Base-by-base conservation (phyloP, 2,797 vertebrate genomes). In the Galagoides demidoff region DNA sequence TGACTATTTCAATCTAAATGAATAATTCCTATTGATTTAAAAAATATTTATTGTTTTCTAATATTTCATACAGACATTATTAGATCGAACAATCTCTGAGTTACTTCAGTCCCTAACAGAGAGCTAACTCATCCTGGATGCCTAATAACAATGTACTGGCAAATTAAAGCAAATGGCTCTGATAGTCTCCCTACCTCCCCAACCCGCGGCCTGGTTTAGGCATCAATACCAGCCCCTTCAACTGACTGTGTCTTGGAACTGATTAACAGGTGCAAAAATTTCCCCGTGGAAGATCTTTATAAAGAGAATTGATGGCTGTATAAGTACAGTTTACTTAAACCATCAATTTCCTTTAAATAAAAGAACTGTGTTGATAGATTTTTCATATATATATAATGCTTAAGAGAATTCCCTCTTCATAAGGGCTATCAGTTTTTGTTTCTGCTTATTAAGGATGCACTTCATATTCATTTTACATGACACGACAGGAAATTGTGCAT, bases 381-480 rank as follows among this genome's bases (percentile, higher is more conserved):
- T 92, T 89, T 85, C 68, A 94, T 95, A 96, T 55, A 86, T 49
- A 43, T 61, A 93, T 87, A 97, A 91, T 92, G 37, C 85, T 92
- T 85, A 90, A 97, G 97, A 98, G 89, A 89, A 66, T 95, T 96
- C 63, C 94, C 95, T 77, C 94, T 98, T 94, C 97, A 91, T 92
- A 98, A 97, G 92, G 97, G 97, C 98, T 98, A 98, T 98, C 97
- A 97, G 97, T 98, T 98, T 96, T 98, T 98, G 97, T 98, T 98
- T 98, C 98, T 97, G 74, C 97, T 98, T 98, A 98, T 98, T 98
- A 98, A 98, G 98, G 97, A 98, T 96, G 96, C 63, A 96, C 96
- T 98, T 98, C 98, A 96, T 98, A 98, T 98, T 98, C 98, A 98
- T 97, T 98, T 98, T 96, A 95, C 97, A 95, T 97, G 97, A 98